Percentiles rank a stretch among this genome's conserved stretches.
These are phyloP conservation scores for Sminthurinus aureus DNA, from an alignment of 2,888 invertebrate species.

Conservation along the genomic window DNA sequence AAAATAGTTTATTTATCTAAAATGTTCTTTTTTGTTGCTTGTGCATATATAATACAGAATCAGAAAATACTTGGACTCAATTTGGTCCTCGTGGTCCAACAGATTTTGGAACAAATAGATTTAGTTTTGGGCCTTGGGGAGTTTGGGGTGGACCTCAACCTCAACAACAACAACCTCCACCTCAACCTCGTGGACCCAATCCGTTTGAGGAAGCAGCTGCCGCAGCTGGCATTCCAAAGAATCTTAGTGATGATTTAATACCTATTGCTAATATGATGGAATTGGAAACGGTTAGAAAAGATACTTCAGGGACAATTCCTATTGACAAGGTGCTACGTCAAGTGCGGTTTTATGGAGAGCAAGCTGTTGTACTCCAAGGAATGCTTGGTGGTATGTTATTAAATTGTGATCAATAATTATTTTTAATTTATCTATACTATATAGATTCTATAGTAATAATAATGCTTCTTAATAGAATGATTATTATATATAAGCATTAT, in stretches of 20 bases:
- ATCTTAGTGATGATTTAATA: slow-evolving; percentile 46
- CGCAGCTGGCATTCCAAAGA: slow-evolving; percentile 20
- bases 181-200: slow-evolving; percentile 44
- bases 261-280: slow-evolving; percentile 50
- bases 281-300: slow-evolving; percentile 46
- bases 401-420: too few relatives aligned
- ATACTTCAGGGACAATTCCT: slow-evolving; percentile 52
- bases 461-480: too few relatives aligned
- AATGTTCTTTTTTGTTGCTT: too few relatives aligned
- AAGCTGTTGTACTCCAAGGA: slow-evolving; percentile 72
- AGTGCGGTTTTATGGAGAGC: slow-evolving; percentile 84
- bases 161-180: slow-evolving; percentile 3
- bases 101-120: slow-evolving; percentile 34
- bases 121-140: neutral
- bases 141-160: neutral
- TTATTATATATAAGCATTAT: too few relatives aligned
- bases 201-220: slow-evolving; percentile 58
- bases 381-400: slow-evolving; percentile 22
- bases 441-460: too few relatives aligned
- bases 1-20: too few relatives aligned
- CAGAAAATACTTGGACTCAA: slow-evolving; percentile 23
- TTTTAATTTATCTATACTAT: too few relatives aligned
- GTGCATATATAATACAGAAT: too few relatives aligned
- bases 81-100: slow-evolving; percentile 16
- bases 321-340: slow-evolving; percentile 54